These are phyloP conservation scores for Barypeithes pellucidus DNA, from an alignment of 2,888 invertebrate species.

Conservation along the genomic window DNA sequence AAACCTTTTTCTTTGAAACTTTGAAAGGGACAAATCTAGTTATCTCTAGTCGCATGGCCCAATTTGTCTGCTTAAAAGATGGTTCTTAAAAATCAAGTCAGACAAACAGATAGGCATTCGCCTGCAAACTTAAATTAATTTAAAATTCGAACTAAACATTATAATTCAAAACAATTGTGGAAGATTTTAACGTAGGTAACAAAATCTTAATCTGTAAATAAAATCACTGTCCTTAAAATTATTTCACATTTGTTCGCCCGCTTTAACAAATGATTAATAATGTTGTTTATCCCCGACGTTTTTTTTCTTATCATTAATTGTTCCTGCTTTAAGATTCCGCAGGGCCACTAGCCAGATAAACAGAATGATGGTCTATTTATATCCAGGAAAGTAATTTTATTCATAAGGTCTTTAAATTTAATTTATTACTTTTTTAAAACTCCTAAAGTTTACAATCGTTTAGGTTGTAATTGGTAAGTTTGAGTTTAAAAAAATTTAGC, in stretches of 20 bases:
- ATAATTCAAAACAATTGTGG: no score
- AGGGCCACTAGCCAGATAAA: conserved; percentile 10
- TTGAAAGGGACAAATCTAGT: conserved; percentile 34
- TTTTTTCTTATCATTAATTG: conserved; percentile 13
- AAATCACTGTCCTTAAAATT: neutral
- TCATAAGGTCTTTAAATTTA: neutral
- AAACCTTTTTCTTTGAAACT: conserved; percentile 39
- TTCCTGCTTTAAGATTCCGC: conserved; percentile 1
- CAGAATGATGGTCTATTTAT: conserved; percentile 13
- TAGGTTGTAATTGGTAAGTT: no score
- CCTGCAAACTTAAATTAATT: neutral
- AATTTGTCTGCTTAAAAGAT: conserved; percentile 30
- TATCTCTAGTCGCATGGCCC: conserved; percentile 31
- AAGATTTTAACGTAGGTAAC: no score
- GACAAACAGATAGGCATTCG: conserved; percentile 14
- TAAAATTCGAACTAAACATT: neutral
- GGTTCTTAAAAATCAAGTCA: conserved; percentile 23
- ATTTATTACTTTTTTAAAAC: conserved; percentile 1
- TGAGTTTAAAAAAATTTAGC: no score
- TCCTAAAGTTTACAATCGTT: no score
- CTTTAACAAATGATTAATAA: conserved; percentile 13
- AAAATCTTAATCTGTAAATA: neutral
- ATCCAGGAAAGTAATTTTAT: conserved; percentile 4
- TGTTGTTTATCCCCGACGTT: conserved; percentile 15
- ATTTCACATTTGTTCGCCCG: neutral